Percentiles rank a stretch among this genome's conserved stretches.
Evolutionary conservation across 1,140 invertebrate genomes (phyloP).

Genomic region (Argopecten irradians): DNA sequence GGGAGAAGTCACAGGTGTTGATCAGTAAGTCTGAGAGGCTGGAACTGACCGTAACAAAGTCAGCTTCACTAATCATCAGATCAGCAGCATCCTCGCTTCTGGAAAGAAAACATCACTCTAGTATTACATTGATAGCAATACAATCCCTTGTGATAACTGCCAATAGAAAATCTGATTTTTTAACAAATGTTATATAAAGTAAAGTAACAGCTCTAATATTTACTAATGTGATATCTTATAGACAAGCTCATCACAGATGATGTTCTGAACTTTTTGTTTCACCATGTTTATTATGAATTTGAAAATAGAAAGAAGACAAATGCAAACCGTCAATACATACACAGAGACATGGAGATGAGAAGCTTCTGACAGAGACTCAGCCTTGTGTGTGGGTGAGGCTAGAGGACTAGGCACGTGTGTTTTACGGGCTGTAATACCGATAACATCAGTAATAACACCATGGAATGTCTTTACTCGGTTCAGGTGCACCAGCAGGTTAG

Average conservation of each 20-base stretch:
- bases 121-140: background rate
- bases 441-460: conserved; percentile 82
- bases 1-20: conserved; percentile 92
- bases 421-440: conserved; percentile 74
- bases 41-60: conserved; percentile 82
- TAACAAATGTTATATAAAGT: conserved; percentile 31
- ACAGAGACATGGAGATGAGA: conserved; percentile 69
- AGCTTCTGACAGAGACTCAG: conserved; percentile 58
- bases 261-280: too few species aligned
- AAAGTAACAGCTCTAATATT: conserved; percentile 51
- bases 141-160: background rate
- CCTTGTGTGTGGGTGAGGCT: conserved; percentile 49
- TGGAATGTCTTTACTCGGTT: conserved; percentile 81
- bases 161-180: background rate
- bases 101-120: conserved; percentile 30
- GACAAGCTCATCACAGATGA: too few species aligned
- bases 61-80: conserved; percentile 82
- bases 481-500: conserved; percentile 82
- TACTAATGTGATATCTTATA: too few species aligned
- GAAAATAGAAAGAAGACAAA: background rate
- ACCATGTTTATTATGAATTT: background rate
- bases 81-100: conserved; percentile 72
- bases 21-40: conserved; percentile 87
- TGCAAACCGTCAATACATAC: conserved; percentile 53
- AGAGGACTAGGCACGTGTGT: conserved; percentile 62